phyloP scores from a whole-genome alignment of 1,140 invertebrate species.

The Calosoma granatense region DNA sequence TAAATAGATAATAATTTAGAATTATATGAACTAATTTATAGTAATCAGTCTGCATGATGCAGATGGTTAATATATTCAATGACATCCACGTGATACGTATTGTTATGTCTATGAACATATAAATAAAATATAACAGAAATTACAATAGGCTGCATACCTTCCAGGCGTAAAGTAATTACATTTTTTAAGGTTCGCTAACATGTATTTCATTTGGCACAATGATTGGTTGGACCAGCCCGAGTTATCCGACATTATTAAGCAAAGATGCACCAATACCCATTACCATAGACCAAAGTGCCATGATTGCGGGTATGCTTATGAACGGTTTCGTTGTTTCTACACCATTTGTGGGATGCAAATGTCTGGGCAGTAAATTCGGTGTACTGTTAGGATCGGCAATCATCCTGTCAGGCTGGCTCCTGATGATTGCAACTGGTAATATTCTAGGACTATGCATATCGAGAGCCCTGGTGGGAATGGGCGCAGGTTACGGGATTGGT shows the following conservation, averaged over 20 bases:
- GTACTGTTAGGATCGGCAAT: background rate
- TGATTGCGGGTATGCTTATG: conserved; percentile 1
- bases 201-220: background rate
- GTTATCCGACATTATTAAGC: background rate
- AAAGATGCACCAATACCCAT: background rate
- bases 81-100: too few species aligned
- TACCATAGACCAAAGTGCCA: conserved; percentile 1
- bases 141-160: too few species aligned
- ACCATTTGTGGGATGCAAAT: background rate
- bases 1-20: too few species aligned
- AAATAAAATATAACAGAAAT: too few species aligned
- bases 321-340: background rate
- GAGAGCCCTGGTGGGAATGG: background rate
- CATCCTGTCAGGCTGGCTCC: background rate
- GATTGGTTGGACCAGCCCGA: background rate
- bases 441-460: background rate
- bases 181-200: background rate
- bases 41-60: too few species aligned
- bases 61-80: too few species aligned
- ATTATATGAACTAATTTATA: too few species aligned
- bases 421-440: background rate
- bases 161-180: too few species aligned
- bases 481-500: background rate
- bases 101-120: too few species aligned
- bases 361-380: background rate